phyloP scores from a whole-genome alignment of 2,888 invertebrate genomes.

The Drosophila neonasuta region DNA sequence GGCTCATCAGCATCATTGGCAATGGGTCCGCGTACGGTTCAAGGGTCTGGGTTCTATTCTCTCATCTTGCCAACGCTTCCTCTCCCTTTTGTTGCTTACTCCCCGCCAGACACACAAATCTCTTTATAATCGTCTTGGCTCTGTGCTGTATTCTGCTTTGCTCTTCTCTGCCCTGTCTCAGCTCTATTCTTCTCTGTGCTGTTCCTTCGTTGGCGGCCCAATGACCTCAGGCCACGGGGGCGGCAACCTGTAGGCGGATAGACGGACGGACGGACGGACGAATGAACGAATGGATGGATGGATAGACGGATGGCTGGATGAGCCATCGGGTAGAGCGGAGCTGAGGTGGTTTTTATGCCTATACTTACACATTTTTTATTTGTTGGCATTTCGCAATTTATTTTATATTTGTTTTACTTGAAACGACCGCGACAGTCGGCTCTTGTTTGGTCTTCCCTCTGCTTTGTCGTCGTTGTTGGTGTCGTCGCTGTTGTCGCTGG shows the following conservation, averaged over 20 bases:
- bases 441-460: conserved; percentile 12
- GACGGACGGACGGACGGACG: neutral
- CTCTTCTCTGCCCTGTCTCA: neutral
- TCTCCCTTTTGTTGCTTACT: neutral
- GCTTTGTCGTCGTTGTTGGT: conserved; percentile 14
- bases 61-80: neutral
- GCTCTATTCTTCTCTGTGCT: neutral
- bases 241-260: conserved; percentile 37
- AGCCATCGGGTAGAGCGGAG: conserved; percentile 5
- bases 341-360: conserved; percentile 42
- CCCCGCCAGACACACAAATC: conserved; percentile 61
- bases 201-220: conserved; percentile 23
- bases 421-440: conserved; percentile 34
- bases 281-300: neutral
- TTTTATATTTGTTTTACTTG: conserved; percentile 64
- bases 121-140: conserved; percentile 65
- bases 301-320: neutral
- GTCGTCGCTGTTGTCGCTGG: conserved; percentile 17
- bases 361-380: conserved; percentile 61
- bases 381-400: conserved; percentile 72
- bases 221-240: conserved; percentile 36
- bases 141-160: conserved; percentile 6
- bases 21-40: neutral
- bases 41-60: neutral
- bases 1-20: conserved; percentile 55